Conservation (phyloP, 2,888 invertebrate species). For the Ischnus inquisitorius region DNA sequence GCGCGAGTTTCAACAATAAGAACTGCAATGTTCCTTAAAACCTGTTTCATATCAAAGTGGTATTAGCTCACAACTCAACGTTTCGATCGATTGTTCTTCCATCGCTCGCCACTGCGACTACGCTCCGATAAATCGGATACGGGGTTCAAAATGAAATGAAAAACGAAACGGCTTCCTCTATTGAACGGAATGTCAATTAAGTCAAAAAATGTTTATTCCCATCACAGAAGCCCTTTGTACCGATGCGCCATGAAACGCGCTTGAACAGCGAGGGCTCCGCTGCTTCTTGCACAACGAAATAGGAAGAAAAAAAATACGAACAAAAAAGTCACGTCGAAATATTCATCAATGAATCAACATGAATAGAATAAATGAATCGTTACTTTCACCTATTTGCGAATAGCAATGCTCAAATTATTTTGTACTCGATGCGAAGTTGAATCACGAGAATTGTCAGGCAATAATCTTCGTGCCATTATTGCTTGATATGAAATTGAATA, state of each 20-base stretch:
- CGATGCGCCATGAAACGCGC: background rate
- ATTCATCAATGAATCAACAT: background rate
- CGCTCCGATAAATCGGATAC: background rate
- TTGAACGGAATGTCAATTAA: background rate
- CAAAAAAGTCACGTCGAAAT: background rate
- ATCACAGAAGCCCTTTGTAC: background rate
- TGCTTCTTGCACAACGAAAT: background rate
- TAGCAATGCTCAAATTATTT: no score
- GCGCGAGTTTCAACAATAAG: conserved; percentile 3
- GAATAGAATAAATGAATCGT: background rate
- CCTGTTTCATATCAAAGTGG: conserved; percentile 14
- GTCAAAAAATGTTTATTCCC: background rate
- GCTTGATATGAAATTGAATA: background rate
- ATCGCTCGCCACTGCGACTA: no score
- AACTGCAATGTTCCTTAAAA: conserved; percentile 14
- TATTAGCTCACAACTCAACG: conserved; percentile 1
- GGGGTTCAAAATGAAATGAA: background rate
- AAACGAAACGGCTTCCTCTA: background rate
- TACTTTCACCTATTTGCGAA: no score
- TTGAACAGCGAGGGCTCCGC: background rate
- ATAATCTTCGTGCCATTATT: background rate
- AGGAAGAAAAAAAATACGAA: background rate
- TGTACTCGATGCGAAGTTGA: no score
- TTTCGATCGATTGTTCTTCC: background rate
- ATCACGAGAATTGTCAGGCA: background rate